These are phyloP conservation scores for Campylomormyrus numenius DNA, from an alignment of 2,113 vertebrate genomes.

Conservation along the genomic window DNA sequence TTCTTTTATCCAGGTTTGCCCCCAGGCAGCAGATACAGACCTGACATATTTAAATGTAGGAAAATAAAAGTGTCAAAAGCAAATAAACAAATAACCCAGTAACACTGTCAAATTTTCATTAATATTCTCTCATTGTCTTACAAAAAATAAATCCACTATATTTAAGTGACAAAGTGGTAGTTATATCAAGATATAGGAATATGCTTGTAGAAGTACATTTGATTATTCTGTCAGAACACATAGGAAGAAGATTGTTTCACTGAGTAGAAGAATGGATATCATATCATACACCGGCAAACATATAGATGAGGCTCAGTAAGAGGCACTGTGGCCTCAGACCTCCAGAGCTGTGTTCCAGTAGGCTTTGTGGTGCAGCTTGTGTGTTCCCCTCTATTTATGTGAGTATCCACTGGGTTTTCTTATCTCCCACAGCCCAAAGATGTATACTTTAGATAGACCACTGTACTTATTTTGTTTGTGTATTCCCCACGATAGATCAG, in stretches of 20 bases:
- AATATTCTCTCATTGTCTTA: neutral
- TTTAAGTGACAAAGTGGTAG: neutral
- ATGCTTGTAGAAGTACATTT: neutral
- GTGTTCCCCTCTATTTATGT: neutral
- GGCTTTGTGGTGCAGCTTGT: neutral
- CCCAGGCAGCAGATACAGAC: neutral
- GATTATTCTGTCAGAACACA: neutral
- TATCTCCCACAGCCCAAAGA: neutral
- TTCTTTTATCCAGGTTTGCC: neutral
- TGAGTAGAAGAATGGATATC: neutral
- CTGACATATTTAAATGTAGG: neutral
- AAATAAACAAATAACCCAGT: neutral
- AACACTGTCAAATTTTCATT: neutral
- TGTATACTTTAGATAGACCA: neutral
- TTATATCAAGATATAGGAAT: neutral
- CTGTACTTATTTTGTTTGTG: neutral
- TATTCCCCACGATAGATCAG: neutral
- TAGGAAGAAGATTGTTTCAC: neutral
- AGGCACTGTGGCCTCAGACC: neutral
- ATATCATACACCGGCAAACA: neutral
- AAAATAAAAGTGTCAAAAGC: neutral
- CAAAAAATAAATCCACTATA: neutral
- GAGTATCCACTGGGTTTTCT: neutral
- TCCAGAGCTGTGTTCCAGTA: neutral
- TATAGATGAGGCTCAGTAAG: neutral